Evolutionary conservation across 1,140 invertebrate genomes (phyloP).

Genomic region (Oncopeltus fasciatus): DNA sequence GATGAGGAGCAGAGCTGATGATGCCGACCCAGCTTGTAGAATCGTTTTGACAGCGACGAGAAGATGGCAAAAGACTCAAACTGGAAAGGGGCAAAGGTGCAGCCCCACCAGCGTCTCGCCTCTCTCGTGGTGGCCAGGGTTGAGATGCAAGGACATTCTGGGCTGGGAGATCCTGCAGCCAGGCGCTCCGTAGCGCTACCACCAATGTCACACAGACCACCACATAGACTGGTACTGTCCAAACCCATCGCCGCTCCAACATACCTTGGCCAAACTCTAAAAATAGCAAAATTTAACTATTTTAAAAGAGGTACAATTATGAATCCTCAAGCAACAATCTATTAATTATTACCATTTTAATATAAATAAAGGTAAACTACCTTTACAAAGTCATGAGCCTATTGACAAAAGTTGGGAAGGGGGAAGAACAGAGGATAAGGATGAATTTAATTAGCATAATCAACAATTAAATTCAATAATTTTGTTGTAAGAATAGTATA

Average conservation of each 20-base stretch:
- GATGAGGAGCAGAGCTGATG: conserved; percentile 49
- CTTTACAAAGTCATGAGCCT: too few species aligned
- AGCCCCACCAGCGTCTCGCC: background rate
- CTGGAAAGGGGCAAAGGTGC: background rate
- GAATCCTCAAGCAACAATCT: too few species aligned
- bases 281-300: too few species aligned
- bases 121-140: background rate
- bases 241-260: background rate
- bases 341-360: too few species aligned
- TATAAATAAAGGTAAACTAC: too few species aligned
- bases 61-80: background rate
- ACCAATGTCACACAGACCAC: background rate
- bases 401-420: too few species aligned
- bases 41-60: background rate
- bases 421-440: too few species aligned
- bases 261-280: too few species aligned
- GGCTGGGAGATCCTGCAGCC: background rate
- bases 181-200: background rate
- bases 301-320: too few species aligned
- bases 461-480: too few species aligned
- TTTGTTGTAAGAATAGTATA: too few species aligned
- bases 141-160: background rate
- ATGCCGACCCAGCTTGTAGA: conserved; percentile 41
- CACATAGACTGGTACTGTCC: background rate
- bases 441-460: too few species aligned